Percentiles rank a stretch among this genome's conserved stretches.
Conservation (phyloP, 1,140 invertebrate species). For the Bombus difficillimus region DNA sequence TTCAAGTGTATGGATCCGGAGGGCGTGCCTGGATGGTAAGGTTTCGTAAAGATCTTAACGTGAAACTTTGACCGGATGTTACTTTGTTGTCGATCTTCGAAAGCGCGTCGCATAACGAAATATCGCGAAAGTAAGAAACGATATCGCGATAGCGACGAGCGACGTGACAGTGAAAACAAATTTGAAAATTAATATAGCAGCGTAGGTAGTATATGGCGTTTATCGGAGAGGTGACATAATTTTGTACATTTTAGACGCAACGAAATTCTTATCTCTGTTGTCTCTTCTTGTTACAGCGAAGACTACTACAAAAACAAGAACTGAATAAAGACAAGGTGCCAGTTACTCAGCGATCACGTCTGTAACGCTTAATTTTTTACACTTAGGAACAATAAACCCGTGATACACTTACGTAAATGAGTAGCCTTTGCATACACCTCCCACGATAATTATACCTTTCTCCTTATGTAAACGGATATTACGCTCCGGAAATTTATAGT, state of each 20-base stretch:
- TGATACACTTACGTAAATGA: conserved; percentile 60
- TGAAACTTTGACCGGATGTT: too few relatives aligned
- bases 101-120: too few relatives aligned
- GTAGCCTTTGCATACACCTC: conserved; percentile 41
- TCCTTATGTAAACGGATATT: conserved; percentile 60
- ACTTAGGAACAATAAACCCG: conserved; percentile 70
- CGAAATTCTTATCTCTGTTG: background rate
- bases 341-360: conserved; percentile 49
- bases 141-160: too few relatives aligned
- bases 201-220: background rate
- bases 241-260: background rate
- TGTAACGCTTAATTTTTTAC: conserved; percentile 66
- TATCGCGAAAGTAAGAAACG: too few relatives aligned
- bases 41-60: background rate
- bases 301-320: conserved; percentile 82
- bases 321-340: conserved; percentile 52
- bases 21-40: conserved; percentile 92
- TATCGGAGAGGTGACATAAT: background rate
- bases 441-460: conserved; percentile 61
- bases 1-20: conserved; percentile 92
- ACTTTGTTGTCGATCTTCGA: too few relatives aligned
- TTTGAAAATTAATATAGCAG: too few relatives aligned
- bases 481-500: conserved; percentile 32
- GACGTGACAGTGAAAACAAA: too few relatives aligned
- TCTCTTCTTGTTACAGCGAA: conserved; percentile 85